Conservation (phyloP, 2,888 invertebrate genomes). For the Cephus pulcher region DNA sequence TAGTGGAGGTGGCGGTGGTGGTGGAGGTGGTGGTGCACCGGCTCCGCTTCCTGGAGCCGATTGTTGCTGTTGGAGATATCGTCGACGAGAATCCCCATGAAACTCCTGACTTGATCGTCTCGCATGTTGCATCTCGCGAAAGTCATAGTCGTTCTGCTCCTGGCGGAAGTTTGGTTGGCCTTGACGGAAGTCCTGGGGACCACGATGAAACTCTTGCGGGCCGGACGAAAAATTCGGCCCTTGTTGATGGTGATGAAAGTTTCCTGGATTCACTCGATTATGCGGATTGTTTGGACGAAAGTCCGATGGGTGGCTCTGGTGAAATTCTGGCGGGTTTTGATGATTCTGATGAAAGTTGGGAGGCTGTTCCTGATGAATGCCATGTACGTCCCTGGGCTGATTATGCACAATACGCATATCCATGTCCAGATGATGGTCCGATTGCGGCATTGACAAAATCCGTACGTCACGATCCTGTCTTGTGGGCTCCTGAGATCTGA, state of each 20-base stretch:
- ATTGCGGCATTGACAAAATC: conserved; percentile 29
- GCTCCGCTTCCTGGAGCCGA: conserved; percentile 33
- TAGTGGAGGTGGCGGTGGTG: background rate
- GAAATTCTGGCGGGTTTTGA: conserved; percentile 27
- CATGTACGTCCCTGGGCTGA: conserved; percentile 39
- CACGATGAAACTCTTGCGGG: conserved; percentile 44
- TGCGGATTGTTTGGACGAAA: conserved; percentile 35
- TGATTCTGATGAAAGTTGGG: conserved; percentile 27
- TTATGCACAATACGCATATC: conserved; percentile 60
- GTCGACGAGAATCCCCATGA: conserved; percentile 34
- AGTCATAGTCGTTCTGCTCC: conserved; percentile 40
- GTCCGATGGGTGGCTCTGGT: conserved; percentile 34
- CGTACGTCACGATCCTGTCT: conserved; percentile 58
- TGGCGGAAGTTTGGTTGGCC: conserved; percentile 31
- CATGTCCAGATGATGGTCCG: conserved; percentile 61
- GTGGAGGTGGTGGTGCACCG: background rate
- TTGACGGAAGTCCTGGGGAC: conserved; percentile 49
- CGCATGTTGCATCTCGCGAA: conserved; percentile 43
- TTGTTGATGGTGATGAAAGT: conserved; percentile 20
- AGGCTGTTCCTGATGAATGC: conserved; percentile 30
- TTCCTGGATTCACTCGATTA: background rate
- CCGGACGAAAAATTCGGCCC: background rate
- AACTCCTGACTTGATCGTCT: conserved; percentile 45
- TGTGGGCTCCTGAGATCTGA: conserved; percentile 36
- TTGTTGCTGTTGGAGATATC: background rate